These are phyloP conservation scores for Coluber constrictor DNA, from an alignment of 2,797 vertebrate species.

Conservation along the genomic window DNA sequence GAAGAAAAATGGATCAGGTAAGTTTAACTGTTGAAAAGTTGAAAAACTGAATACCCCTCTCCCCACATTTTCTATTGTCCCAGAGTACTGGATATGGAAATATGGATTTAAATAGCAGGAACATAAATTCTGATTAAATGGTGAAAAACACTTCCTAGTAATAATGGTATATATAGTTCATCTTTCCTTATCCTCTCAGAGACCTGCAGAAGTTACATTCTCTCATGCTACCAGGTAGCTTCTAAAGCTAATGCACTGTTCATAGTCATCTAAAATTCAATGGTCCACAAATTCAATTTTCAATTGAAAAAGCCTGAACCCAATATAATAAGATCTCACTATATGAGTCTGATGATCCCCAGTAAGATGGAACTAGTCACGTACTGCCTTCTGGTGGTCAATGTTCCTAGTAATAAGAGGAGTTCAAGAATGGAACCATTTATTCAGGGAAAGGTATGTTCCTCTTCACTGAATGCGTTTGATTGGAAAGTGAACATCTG, in stretches of 20 bases:
- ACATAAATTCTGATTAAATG: neutral
- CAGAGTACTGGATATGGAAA: neutral
- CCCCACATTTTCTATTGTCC: neutral
- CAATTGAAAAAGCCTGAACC: neutral
- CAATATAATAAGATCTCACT: neutral
- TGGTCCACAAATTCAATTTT: neutral
- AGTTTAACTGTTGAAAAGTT: neutral
- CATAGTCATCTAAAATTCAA: neutral
- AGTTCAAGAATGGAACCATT: neutral
- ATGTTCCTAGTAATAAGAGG: neutral
- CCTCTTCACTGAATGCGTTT: neutral
- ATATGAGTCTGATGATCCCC: neutral
- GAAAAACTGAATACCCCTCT: neutral
- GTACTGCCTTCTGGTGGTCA: neutral
- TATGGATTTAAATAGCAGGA: neutral
- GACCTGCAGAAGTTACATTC: neutral
- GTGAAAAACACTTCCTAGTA: neutral
- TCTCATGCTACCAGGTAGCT: neutral
- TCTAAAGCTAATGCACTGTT: neutral
- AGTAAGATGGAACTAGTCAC: neutral
- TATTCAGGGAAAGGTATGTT: neutral
- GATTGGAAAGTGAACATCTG: neutral
- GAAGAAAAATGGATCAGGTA: neutral
- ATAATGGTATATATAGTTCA: neutral
- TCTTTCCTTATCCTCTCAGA: neutral